Base-by-base conservation (phyloP, 2,888 invertebrate species). In the Biston betularia region DNA sequence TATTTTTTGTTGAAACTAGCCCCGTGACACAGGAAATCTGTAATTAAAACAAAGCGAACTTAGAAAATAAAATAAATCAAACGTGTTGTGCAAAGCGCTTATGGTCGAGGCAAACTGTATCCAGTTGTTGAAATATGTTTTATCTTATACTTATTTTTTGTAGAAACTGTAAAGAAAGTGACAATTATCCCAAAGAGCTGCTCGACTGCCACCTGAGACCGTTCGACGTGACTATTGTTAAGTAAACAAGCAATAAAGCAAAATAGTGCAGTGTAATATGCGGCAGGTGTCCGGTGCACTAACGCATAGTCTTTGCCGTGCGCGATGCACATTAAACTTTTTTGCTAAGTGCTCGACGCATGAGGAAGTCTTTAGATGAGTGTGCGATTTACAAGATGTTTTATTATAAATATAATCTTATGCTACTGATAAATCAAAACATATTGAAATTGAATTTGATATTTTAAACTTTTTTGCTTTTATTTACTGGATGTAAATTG, bases 21-120 rank as follows among this genome's bases (percentile, higher is more conserved):
- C 85, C 93, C 93, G 93, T 93, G 92, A 77, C 92, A 92, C 87
- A 93, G 92, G 87, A 93, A 93, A 92, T 93, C 93, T 93, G 93
- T 59, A 89, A 89, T 84, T 50, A 86, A 79, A 78, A 75, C 74
- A 78, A 81, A 69, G 63, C 66, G 55, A 75, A 70, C 71, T 62
- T 78, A 76, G 71, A 72, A 65, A 65, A 69, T 35, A 69, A 71
- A 55, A 52, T 64, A 71, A 68, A 67, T 53, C 67, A 65, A 68
- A 34, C 38, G 44, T 63, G 64, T 44, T 49, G n/a, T 24, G 50
- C 53, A 15, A 63, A 9, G 46, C 42, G 24, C 24, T 24, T 24
- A 24, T 24, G 3, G 11, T 46, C 14, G 9, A 15, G 10, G 3
- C n/a, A 0, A 34, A 34, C 50, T 12, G 34, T 46, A 15, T 24